These are phyloP conservation scores for Bolborhynchus lineola DNA, from an alignment of 2,113 vertebrate genomes.

Conservation along the genomic window DNA sequence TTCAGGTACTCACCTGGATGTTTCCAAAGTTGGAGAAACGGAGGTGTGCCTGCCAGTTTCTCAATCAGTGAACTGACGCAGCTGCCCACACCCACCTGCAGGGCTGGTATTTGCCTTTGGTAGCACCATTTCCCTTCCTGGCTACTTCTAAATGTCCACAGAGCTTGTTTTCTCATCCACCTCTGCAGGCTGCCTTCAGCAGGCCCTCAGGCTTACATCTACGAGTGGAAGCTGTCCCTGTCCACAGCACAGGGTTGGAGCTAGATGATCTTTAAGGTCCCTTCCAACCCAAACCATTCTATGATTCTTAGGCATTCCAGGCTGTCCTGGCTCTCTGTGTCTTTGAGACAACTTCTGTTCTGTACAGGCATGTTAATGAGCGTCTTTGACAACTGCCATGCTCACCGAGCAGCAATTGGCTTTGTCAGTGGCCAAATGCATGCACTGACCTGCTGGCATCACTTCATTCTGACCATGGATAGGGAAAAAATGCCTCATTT, in stretches of 20 bases:
- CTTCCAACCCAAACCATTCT: background rate
- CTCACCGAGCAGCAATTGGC: accelerated
- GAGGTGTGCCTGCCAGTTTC: background rate
- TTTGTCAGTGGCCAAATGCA: background rate
- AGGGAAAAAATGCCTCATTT: accelerated
- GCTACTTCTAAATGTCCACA: accelerated
- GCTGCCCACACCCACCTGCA: accelerated
- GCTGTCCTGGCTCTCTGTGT: accelerated
- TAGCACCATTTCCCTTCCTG: background rate
- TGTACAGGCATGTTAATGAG: accelerated
- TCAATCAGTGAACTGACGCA: accelerated
- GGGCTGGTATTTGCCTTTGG: background rate
- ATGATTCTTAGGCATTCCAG: background rate
- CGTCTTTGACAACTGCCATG: accelerated
- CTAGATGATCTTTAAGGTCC: background rate
- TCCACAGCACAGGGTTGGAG: background rate
- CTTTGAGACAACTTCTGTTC: background rate
- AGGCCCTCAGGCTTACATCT: background rate
- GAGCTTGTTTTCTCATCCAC: background rate
- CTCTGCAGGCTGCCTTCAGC: background rate
- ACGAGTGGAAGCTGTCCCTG: background rate
- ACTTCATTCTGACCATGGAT: accelerated
- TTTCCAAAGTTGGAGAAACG: accelerated
- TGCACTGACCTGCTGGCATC: background rate
- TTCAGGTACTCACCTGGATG: background rate